Evolutionary conservation across 2,797 vertebrate species (phyloP).

Genomic region (Leuciscus waleckii): DNA sequence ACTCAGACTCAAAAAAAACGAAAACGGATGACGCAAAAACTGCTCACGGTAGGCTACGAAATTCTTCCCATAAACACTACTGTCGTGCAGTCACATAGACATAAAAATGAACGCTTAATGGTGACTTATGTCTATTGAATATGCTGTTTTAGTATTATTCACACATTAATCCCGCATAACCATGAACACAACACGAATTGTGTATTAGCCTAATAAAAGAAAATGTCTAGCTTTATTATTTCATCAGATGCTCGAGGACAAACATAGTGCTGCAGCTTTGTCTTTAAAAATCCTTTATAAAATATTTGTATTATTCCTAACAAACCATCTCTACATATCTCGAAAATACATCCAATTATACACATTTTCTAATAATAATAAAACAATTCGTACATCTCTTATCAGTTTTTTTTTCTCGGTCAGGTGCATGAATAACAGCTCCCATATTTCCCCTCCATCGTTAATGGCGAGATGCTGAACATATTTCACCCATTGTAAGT

Average conservation of each 20-base stretch:
- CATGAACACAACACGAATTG: neutral
- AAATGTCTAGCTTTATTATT: neutral
- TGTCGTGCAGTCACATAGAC: too few relatives aligned
- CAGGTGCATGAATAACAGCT: constrained; percentile 59
- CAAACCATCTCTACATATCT: neutral
- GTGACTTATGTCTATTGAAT: neutral
- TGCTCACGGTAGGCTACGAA: neutral
- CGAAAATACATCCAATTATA: neutral
- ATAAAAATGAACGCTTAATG: neutral
- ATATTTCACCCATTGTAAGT: constrained; percentile 43
- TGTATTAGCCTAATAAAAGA: neutral
- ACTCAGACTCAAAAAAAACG: neutral
- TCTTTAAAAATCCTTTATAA: neutral
- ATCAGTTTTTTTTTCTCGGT: constrained; percentile 28
- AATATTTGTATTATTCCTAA: neutral
- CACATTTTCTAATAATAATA: neutral
- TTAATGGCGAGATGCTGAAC: constrained; percentile 47
- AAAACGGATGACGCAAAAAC: constrained; percentile 13
- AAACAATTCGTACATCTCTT: neutral
- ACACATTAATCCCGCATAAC: neutral
- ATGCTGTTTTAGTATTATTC: neutral
- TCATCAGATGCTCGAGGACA: neutral
- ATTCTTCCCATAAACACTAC: neutral
- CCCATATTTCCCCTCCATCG: constrained; percentile 54
- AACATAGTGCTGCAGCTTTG: neutral